Conservation (phyloP, 2,888 invertebrate genomes). For the Pecten maximus region DNA sequence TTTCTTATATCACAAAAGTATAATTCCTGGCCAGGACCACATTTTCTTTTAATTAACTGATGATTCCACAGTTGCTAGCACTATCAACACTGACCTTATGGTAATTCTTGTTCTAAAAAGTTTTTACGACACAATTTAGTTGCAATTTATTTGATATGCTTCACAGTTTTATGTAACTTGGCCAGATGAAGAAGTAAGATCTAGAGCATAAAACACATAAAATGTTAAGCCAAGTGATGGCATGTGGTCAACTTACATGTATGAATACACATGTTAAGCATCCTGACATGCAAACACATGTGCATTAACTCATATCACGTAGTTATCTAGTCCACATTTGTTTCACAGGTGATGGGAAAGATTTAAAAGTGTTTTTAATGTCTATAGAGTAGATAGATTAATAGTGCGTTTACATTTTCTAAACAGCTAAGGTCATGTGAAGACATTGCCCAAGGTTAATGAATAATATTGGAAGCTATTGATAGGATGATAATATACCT, state of each 20-base stretch:
- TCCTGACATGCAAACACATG: not conserved
- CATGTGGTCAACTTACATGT: slow-evolving; percentile 7
- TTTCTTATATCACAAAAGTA: too few species aligned
- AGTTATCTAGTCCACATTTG: not conserved
- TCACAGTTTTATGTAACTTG: not conserved
- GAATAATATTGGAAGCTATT: not conserved
- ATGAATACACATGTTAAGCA: not conserved
- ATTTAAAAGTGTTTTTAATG: not conserved
- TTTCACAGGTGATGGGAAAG: not conserved
- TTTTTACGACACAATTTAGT: not conserved
- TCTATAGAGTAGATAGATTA: not conserved
- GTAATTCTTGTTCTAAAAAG: not conserved
- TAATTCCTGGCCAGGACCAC: too few species aligned
- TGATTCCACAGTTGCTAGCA: too few species aligned
- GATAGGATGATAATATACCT: slow-evolving; percentile 62
- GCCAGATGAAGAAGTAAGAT: not conserved
- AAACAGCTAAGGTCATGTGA: not conserved
- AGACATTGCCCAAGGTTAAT: not conserved
- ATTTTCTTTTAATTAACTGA: too few species aligned
- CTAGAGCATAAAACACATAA: not conserved
- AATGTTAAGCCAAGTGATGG: not conserved
- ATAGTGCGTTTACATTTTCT: not conserved
- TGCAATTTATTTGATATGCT: not conserved
- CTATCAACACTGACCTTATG: too few species aligned
- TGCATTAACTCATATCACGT: not conserved